Base-by-base conservation (phyloP, 2,113 vertebrate genomes). In the Zootoca vivipara region DNA sequence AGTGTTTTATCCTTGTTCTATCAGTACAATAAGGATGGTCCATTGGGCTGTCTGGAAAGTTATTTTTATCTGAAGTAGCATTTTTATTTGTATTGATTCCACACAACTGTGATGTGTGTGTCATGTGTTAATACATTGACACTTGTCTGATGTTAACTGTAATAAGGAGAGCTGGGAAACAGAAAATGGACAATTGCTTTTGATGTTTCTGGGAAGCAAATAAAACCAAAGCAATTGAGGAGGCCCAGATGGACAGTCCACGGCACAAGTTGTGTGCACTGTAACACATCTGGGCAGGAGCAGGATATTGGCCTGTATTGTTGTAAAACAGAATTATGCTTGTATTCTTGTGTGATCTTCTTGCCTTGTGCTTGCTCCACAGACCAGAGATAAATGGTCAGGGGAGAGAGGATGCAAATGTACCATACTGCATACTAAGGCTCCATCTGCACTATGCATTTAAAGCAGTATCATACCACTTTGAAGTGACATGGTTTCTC, bases 31-130 rank as follows among this genome's bases (percentile, higher is more conserved):
- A 77, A 20, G 22, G 69, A 77, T 30, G 8, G 35, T 56, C 15
- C 56, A 40, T 77, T 77, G 24, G 35, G 56, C 35, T 40, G 22
- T 35, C 33, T 64, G 35, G 56, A 40, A 85, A 85, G 56, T n/a
- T 85, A 62, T 62, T 62, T 52, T 58, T 74, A 33, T 74, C 83
- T 85, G 70, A 85, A 42, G 83, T 58, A 85, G 70, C 22, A 56
- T n/a, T 74, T 85, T 74, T 84, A 73, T 84, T 73, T 72, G 42
- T 73, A 72, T 73, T 56, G 69, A 84, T 84, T 56, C 69, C 46
- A 18, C 83, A 74, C 42, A 73, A 26, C 46, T 28, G 38, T 62
- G 70, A 73, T 58, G 70, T 72, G n/a, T 72, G 42, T 85, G 70
- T 38, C 70, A 58, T 83, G 82, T n/a, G 7, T 52, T 72, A 72